These are phyloP conservation scores for Leptopilina syphax DNA, from an alignment of 2,888 invertebrate genomes.

Conservation along the genomic window DNA sequence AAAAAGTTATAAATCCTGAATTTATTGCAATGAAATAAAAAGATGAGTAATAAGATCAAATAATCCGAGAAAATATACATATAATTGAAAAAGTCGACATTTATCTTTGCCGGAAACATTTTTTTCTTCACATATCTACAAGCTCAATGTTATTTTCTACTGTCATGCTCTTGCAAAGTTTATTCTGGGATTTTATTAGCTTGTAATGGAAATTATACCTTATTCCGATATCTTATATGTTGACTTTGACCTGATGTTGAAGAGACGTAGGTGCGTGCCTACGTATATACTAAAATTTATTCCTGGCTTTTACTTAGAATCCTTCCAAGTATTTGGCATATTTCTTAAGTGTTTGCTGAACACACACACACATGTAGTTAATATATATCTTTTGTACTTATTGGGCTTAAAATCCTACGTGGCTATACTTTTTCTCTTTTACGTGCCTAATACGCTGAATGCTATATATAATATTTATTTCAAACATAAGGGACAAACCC, in stretches of 20 bases:
- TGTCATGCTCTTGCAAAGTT: too few species aligned
- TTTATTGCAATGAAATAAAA: too few species aligned
- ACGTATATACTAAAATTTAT: not conserved
- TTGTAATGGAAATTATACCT: slow-evolving; percentile 10
- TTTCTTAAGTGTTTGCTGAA: slow-evolving; percentile 11
- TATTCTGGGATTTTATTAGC: not conserved
- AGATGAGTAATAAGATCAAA: too few species aligned
- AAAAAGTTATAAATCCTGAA: too few species aligned
- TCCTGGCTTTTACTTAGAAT: not conserved
- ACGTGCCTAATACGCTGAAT: too few species aligned
- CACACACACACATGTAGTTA: not conserved
- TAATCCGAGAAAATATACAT: too few species aligned
- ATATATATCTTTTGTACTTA: slow-evolving; percentile 9
- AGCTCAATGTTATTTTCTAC: too few species aligned
- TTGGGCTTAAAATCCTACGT: not conserved
- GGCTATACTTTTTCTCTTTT: not conserved
- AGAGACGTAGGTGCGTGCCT: slow-evolving; percentile 17
- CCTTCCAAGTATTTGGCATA: not conserved
- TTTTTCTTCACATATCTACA: too few species aligned
- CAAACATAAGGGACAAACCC: too few species aligned
- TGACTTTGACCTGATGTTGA: slow-evolving; percentile 20
- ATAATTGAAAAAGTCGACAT: too few species aligned
- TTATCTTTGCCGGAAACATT: too few species aligned
- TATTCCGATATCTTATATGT: slow-evolving; percentile 8
- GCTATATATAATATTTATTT: too few species aligned